A percentile compares a stretch with the other conserved stretches of the same genome.
Conservation (phyloP, 2,113 vertebrate genomes). For the Mesocricetus auratus region DNA sequence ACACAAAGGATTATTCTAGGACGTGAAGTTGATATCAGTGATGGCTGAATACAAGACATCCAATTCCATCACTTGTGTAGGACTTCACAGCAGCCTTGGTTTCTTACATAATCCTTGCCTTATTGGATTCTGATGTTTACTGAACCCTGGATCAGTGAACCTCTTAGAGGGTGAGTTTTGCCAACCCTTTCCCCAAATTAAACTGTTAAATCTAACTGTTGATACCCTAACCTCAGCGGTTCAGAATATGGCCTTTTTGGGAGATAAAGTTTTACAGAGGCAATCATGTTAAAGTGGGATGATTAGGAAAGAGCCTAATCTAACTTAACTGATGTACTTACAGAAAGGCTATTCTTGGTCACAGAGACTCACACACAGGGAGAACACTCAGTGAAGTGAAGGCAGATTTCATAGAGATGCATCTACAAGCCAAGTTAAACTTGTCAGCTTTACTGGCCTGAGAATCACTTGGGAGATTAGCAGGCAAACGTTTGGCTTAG, state of each 20-base stretch:
- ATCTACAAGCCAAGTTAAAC: background rate
- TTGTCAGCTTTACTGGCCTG: background rate
- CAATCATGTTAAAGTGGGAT: background rate
- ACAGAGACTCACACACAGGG: background rate
- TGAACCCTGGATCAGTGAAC: too few species aligned
- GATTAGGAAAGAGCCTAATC: background rate
- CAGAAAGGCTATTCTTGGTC: background rate
- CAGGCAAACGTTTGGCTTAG: background rate
- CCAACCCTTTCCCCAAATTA: background rate
- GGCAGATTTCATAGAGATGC: background rate
- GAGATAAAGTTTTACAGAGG: background rate
- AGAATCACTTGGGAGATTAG: background rate
- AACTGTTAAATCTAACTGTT: background rate
- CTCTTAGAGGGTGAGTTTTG: background rate
- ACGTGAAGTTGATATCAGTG: background rate
- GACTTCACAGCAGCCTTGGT: accelerated
- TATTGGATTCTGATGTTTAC: background rate
- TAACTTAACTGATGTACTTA: background rate
- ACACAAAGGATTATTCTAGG: accelerated
- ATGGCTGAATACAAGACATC: background rate
- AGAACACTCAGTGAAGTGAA: background rate
- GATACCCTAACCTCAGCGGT: background rate
- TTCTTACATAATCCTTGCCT: accelerated
- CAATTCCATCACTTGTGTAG: background rate
- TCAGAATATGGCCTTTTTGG: background rate